A percentile compares a stretch with the other conserved stretches of the same genome.
Conservation (phyloP, 1,140 invertebrate genomes). For the Lasaia peninsularis region DNA sequence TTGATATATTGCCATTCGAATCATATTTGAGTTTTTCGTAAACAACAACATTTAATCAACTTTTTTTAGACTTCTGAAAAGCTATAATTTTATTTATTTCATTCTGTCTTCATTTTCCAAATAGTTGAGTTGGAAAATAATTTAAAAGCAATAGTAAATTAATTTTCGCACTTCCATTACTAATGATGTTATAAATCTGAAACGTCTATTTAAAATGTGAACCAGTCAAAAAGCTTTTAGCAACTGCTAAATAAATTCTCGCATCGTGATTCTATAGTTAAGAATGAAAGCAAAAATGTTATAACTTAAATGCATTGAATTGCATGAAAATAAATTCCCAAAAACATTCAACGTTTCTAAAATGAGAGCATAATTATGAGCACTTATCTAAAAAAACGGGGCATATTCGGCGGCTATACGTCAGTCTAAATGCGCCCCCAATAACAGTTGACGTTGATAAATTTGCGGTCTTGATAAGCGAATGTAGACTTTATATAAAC, state of each 20-base stretch:
- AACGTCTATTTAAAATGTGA: background rate
- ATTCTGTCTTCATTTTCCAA: background rate
- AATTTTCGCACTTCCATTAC: background rate
- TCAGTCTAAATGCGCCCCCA: slow-evolving; percentile 37
- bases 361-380: slow-evolving; percentile 1
- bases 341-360: background rate
- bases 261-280: slow-evolving; percentile 36
- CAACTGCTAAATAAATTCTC: slow-evolving; percentile 20
- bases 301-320: background rate
- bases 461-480: slow-evolving; percentile 9
- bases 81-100: background rate
- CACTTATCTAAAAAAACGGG: slow-evolving; percentile 33
- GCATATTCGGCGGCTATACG: slow-evolving; percentile 24
- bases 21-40: background rate
- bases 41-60: background rate
- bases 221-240: slow-evolving; percentile 11
- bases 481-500: slow-evolving; percentile 27
- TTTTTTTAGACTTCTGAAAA: background rate
- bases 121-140: background rate
- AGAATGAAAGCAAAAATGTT: slow-evolving; percentile 19
- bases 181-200: slow-evolving; percentile 2
- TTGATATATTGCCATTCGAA: slow-evolving; percentile 51
- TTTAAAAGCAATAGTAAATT: slow-evolving; percentile 2
- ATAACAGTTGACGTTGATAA: slow-evolving; percentile 25
- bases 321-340: background rate